phyloP scores from a whole-genome alignment of 2,888 invertebrate genomes.

The Acholoe squamosa region DNA sequence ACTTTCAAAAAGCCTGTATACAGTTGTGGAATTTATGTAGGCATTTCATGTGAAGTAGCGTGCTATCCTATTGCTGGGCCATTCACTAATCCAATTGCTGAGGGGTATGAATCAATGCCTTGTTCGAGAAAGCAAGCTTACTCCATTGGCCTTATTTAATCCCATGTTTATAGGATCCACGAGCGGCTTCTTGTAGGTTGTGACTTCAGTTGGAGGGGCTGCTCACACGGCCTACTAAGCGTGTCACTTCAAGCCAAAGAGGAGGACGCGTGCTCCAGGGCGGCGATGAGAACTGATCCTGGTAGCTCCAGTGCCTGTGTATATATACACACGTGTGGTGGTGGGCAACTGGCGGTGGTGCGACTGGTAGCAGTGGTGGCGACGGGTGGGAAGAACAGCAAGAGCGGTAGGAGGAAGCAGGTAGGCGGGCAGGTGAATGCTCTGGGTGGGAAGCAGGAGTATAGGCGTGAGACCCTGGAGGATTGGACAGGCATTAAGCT shows the following conservation, averaged over 20 bases:
- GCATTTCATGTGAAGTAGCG: too few relatives aligned
- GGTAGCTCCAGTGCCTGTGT: constrained; percentile 27
- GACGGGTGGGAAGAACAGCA: not conserved
- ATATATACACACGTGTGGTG: constrained; percentile 13
- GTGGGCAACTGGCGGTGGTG: not conserved
- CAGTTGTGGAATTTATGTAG: too few relatives aligned
- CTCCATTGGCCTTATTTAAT: not conserved
- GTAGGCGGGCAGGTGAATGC: constrained; percentile 10
- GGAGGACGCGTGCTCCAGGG: constrained; percentile 1
- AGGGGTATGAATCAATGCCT: too few relatives aligned
- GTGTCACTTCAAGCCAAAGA: not conserved
- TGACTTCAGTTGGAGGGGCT: not conserved
- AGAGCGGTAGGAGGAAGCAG: not conserved
- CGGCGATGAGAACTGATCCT: not conserved
- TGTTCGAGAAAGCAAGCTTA: too few relatives aligned
- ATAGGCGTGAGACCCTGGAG: too few relatives aligned
- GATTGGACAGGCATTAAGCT: too few relatives aligned
- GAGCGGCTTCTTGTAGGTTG: not conserved
- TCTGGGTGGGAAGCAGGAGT: not conserved
- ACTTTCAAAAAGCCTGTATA: too few relatives aligned
- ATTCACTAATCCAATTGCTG: too few relatives aligned
- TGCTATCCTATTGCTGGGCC: too few relatives aligned
- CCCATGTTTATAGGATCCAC: not conserved
- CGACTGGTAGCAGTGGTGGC: not conserved
- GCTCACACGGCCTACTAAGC: not conserved